Evolutionary conservation across 1,140 invertebrate species (phyloP).

Genomic region (Helicoverpa zea): DNA sequence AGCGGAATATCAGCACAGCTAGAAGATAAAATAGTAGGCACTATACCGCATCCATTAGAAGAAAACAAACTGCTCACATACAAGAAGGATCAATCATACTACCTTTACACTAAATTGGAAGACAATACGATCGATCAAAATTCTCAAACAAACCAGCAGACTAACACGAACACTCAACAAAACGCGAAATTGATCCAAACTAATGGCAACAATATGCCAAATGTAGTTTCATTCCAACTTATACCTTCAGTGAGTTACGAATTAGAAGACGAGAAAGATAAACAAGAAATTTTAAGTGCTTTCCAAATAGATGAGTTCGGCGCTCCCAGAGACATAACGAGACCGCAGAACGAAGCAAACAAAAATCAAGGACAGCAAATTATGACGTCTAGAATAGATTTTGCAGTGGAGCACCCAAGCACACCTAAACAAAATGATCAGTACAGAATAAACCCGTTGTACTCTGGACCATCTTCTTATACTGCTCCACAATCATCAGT

Average conservation of each 20-base stretch:
- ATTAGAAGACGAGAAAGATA: slow-evolving; percentile 71
- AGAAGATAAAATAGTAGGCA: slow-evolving; percentile 77
- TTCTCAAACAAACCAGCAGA: slow-evolving; percentile 29
- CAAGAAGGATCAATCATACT: slow-evolving; percentile 79
- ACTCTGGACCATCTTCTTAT: slow-evolving; percentile 78
- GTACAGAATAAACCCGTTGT: slow-evolving; percentile 63
- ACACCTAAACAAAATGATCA: slow-evolving; percentile 56
- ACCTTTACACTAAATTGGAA: slow-evolving; percentile 71
- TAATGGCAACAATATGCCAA: slow-evolving; percentile 53
- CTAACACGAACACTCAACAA: slow-evolving; percentile 50
- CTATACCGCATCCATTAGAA: slow-evolving; percentile 75
- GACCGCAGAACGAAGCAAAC: slow-evolving; percentile 47
- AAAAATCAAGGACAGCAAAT: slow-evolving; percentile 57
- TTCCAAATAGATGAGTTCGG: slow-evolving; percentile 71
- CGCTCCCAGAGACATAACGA: slow-evolving; percentile 56
- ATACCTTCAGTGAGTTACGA: slow-evolving; percentile 77
- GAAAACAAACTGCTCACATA: slow-evolving; percentile 77
- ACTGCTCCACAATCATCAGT: slow-evolving; percentile 75
- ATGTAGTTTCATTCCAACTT: slow-evolving; percentile 67
- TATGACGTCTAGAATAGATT: slow-evolving; percentile 64
- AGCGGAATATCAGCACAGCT: slow-evolving; percentile 77
- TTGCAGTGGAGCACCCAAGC: slow-evolving; percentile 61
- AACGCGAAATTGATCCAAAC: slow-evolving; percentile 56
- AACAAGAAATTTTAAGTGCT: slow-evolving; percentile 68
- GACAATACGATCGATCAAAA: slow-evolving; percentile 50